Conservation (phyloP, 2,113 vertebrate species). For the Pseudolaguvia tuberculata region DNA sequence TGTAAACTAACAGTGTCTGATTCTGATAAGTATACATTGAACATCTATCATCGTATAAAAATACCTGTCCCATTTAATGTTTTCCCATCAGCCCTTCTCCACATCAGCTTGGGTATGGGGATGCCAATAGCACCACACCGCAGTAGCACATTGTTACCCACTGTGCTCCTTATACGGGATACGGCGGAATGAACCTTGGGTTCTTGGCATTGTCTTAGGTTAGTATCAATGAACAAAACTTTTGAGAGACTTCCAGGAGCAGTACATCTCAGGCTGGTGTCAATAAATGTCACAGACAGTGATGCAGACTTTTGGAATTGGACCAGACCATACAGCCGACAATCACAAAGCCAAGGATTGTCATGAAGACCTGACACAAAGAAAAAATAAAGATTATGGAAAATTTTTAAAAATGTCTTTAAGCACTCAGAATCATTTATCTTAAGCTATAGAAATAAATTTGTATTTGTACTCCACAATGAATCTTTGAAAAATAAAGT, state of each 20-base stretch:
- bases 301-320: constrained; percentile 81
- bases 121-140: constrained; percentile 87
- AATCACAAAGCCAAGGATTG: constrained; percentile 95
- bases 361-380: constrained; percentile 85
- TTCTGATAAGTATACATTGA: constrained; percentile 51
- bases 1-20: no score
- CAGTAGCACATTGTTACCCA: constrained; percentile 85
- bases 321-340: constrained; percentile 86
- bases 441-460: no score
- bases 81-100: constrained; percentile 78
- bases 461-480: no score
- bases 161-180: constrained; percentile 77
- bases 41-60: constrained; percentile 14
- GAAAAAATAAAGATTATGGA: no score
- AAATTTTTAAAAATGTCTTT: no score
- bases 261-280: constrained; percentile 80
- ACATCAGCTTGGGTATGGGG: constrained; percentile 85
- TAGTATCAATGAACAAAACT: constrained; percentile 81
- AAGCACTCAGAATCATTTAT: no score
- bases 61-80: constrained; percentile 85
- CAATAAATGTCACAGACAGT: constrained; percentile 82
- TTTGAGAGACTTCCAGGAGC: constrained; percentile 81
- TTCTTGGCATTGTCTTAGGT: constrained; percentile 83
- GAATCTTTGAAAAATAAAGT: no score
- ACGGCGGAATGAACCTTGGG: constrained; percentile 79